Conservation (phyloP, 2,888 invertebrate species). For the Steinernema scapterisci region DNA sequence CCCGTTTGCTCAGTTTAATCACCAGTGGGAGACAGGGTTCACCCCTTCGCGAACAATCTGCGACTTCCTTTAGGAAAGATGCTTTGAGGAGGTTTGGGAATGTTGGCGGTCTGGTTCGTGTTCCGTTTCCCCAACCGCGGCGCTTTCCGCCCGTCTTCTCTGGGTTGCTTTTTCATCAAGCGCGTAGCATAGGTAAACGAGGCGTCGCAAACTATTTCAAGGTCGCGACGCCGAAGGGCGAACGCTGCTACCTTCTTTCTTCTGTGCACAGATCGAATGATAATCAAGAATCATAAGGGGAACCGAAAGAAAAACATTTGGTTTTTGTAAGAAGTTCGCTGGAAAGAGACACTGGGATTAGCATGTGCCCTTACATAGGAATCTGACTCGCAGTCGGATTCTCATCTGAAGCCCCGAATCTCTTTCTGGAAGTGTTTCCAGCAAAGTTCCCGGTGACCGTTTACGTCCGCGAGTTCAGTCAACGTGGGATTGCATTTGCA, state of each 20-base stretch:
- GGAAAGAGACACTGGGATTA: too few relatives aligned
- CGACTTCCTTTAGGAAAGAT: neutral
- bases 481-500: too few relatives aligned
- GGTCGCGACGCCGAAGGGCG: slow-evolving; percentile 15
- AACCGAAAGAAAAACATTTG: neutral
- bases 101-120: neutral
- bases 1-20: too few relatives aligned
- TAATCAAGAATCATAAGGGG: neutral
- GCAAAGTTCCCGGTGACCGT: too few relatives aligned
- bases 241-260: slow-evolving; percentile 9
- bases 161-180: neutral
- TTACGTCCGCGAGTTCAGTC: too few relatives aligned
- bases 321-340: neutral
- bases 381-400: too few relatives aligned
- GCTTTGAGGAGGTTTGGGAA: neutral
- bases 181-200: slow-evolving; percentile 29
- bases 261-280: neutral
- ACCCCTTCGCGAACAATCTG: neutral
- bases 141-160: neutral
- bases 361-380: too few relatives aligned
- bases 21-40: too few relatives aligned
- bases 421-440: too few relatives aligned
- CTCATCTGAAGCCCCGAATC: too few relatives aligned
- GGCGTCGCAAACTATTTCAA: slow-evolving; percentile 29
- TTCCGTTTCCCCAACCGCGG: neutral